phyloP scores from a whole-genome alignment of 2,797 vertebrate genomes.

The Falco naumanni region DNA sequence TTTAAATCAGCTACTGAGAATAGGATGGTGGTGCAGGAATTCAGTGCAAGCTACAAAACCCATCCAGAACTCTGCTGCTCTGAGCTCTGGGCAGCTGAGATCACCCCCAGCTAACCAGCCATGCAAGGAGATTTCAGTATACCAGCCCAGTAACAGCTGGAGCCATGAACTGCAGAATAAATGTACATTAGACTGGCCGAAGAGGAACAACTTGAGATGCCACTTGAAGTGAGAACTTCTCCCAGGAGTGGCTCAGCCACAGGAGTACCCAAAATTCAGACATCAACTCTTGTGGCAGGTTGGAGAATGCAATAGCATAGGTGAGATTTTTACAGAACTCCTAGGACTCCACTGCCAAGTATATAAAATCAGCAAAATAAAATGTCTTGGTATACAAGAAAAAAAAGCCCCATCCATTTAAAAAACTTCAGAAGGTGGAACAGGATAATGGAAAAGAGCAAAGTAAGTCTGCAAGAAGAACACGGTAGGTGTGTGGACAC shows the following conservation, averaged over 20 bases:
- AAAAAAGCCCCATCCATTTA: neutral
- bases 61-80: neutral
- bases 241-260: neutral
- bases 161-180: neutral
- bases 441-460: neutral
- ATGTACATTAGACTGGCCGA: neutral
- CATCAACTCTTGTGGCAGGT: neutral
- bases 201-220: neutral
- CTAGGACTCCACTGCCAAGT: neutral
- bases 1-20: neutral
- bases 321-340: neutral
- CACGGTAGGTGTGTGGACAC: neutral
- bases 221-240: neutral
- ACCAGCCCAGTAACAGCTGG: neutral
- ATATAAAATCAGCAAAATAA: neutral
- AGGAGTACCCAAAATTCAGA: neutral
- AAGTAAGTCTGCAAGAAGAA: neutral
- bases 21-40: neutral
- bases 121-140: neutral
- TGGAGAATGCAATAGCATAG: neutral
- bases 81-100: neutral
- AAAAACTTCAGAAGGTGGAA: neutral
- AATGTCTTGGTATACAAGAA: neutral
- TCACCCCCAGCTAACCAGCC: neutral
- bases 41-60: neutral